These are phyloP conservation scores for Alloscopus bannaensis DNA, from an alignment of 2,888 invertebrate species.

Conservation along the genomic window DNA sequence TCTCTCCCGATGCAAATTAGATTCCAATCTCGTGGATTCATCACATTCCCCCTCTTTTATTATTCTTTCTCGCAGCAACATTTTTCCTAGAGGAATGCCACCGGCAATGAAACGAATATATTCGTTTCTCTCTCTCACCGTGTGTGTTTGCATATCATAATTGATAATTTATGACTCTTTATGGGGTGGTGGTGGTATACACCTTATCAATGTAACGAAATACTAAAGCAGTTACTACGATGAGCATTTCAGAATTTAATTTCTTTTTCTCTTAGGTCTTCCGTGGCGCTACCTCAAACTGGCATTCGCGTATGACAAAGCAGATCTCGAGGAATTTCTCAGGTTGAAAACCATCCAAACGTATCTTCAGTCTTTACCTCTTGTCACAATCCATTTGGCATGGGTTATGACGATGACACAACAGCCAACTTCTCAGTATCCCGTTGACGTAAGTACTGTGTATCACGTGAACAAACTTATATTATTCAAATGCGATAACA, in stretches of 20 bases:
- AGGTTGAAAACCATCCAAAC: conserved; percentile 72
- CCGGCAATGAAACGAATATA: conserved; percentile 37
- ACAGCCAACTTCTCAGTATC: conserved; percentile 15
- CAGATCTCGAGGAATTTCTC: conserved; percentile 73
- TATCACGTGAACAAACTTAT: conserved; percentile 2
- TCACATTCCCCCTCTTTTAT: conserved; percentile 20
- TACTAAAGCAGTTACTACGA: background rate
- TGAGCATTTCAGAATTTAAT: background rate
- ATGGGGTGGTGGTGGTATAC: too few relatives aligned
- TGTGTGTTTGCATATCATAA: conserved; percentile 46
- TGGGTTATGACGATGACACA: conserved; percentile 66
- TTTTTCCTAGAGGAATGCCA: conserved; percentile 5
- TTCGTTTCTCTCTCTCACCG: conserved; percentile 2
- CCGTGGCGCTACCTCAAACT: conserved; percentile 74
- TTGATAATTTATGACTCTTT: conserved; percentile 58
- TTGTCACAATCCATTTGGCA: conserved; percentile 72
- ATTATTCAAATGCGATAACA: too few relatives aligned
- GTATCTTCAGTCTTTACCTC: conserved; percentile 71
- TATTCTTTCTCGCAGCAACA: background rate
- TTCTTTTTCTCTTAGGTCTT: conserved; percentile 66
- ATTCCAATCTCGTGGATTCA: conserved; percentile 4
- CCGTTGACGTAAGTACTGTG: conserved; percentile 53
- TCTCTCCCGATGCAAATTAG: conserved; percentile 50
- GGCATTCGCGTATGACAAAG: conserved; percentile 73
- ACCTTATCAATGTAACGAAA: background rate